These are phyloP conservation scores for Agriotes lineatus DNA, from an alignment of 2,888 invertebrate genomes.

Conservation along the genomic window DNA sequence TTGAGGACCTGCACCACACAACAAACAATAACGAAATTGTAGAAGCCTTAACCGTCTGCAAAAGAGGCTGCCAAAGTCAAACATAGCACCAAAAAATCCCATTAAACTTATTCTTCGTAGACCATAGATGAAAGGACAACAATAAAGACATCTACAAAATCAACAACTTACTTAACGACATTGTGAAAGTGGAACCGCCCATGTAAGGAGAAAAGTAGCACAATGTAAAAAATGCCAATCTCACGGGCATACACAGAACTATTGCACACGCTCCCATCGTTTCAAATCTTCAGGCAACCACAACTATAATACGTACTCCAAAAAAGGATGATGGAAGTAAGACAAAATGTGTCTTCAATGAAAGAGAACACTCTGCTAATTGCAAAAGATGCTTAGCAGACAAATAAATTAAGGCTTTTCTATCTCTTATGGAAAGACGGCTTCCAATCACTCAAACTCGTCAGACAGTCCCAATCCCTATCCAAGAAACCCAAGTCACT, in stretches of 20 bases:
- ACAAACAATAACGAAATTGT: background rate
- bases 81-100: background rate
- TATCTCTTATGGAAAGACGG: background rate
- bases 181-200: too few relatives aligned
- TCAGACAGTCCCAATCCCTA: background rate
- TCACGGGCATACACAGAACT: background rate
- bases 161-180: too few relatives aligned
- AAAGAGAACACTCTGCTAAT: background rate
- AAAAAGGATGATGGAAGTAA: background rate
- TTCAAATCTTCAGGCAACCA: background rate
- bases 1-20: background rate
- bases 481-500: background rate
- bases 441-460: background rate
- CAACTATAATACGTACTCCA: too few relatives aligned
- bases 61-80: background rate
- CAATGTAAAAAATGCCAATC: background rate
- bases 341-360: background rate
- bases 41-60: background rate
- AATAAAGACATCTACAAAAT: background rate
- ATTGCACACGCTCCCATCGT: background rate
- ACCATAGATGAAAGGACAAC: background rate
- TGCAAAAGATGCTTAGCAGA: background rate
- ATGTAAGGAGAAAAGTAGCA: too few relatives aligned
- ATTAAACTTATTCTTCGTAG: background rate
- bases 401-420: background rate